Evolutionary conservation across 2,797 vertebrate genomes (phyloP).

Genomic region (Acrossocheilus fasciatus): DNA sequence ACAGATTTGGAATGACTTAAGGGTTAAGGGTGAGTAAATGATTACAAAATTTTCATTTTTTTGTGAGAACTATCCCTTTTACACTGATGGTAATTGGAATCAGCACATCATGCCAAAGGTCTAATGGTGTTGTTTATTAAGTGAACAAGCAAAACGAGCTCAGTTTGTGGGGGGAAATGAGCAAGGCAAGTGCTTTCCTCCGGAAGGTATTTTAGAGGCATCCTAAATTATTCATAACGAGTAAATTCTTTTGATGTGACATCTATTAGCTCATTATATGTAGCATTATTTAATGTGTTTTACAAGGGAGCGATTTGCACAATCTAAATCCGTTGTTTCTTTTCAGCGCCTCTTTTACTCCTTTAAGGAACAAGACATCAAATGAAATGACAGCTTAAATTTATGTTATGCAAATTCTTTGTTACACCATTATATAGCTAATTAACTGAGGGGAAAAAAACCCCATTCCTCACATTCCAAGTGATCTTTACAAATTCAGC

Average conservation of each 20-base stretch:
- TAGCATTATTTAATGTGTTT: slow-evolving; percentile 63
- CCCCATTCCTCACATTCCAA: slow-evolving; percentile 54
- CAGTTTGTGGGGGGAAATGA: slow-evolving; percentile 49
- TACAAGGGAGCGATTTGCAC: slow-evolving; percentile 42
- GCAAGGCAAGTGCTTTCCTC: slow-evolving; percentile 55
- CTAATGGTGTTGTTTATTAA: slow-evolving; percentile 63
- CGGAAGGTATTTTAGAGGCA: slow-evolving; percentile 65
- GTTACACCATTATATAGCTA: slow-evolving; percentile 46
- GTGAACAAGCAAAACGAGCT: slow-evolving; percentile 52
- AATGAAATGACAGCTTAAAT: slow-evolving; percentile 25
- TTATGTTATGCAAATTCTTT: slow-evolving; percentile 53
- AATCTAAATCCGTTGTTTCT: slow-evolving; percentile 23
- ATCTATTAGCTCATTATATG: slow-evolving; percentile 71
- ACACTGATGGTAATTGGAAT: slow-evolving; percentile 41
- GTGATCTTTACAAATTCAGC: slow-evolving; percentile 54
- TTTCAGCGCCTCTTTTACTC: slow-evolving; percentile 52
- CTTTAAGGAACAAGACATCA: slow-evolving; percentile 21
- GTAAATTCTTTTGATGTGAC: slow-evolving; percentile 71
- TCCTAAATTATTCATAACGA: slow-evolving; percentile 75
- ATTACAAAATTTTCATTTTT: background rate
- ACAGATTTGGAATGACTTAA: background rate
- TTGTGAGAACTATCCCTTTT: background rate
- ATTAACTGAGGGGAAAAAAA: slow-evolving; percentile 56
- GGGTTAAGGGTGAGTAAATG: background rate
- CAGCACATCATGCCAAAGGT: slow-evolving; percentile 45